A percentile compares a stretch with the other conserved stretches of the same genome.
phyloP scores from a whole-genome alignment of 2,113 vertebrate genomes.

The Benitochromis conjunctus region DNA sequence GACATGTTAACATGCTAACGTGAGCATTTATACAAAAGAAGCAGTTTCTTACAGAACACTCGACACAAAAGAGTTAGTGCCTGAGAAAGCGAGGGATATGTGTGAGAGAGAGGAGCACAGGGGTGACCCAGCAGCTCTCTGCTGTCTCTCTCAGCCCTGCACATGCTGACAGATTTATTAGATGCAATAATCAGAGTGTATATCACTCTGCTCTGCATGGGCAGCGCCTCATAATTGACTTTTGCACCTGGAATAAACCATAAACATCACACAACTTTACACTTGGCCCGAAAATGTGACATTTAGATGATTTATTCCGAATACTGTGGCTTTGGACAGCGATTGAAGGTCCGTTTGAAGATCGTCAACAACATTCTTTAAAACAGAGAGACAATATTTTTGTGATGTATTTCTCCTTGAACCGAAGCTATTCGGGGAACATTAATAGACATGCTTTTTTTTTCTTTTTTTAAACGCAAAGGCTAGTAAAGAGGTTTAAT shows the following conservation, averaged over 20 bases:
- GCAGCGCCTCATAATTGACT: conserved; percentile 46
- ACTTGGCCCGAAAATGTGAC: background rate
- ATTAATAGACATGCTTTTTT: background rate
- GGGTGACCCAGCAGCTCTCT: background rate
- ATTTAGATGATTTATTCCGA: background rate
- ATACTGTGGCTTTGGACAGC: background rate
- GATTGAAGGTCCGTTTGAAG: background rate
- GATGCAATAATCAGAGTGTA: conserved; percentile 52
- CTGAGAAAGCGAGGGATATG: background rate
- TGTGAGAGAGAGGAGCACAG: background rate
- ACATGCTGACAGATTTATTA: conserved; percentile 62
- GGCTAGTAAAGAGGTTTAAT: background rate
- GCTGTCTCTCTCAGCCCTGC: conserved; percentile 4
- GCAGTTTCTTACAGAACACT: background rate
- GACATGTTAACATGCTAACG: background rate
- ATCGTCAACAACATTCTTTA: background rate
- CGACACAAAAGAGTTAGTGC: background rate
- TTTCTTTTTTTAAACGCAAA: conserved; percentile 14
- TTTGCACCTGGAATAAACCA: conserved; percentile 33
- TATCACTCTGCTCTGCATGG: conserved; percentile 39
- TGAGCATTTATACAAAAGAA: background rate
- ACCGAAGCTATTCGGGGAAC: background rate
- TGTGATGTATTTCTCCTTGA: background rate
- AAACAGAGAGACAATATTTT: background rate
- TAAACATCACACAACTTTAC: conserved; percentile 6